These are phyloP conservation scores for Euwallacea similis DNA, from an alignment of 1,140 invertebrate species.

Conservation along the genomic window DNA sequence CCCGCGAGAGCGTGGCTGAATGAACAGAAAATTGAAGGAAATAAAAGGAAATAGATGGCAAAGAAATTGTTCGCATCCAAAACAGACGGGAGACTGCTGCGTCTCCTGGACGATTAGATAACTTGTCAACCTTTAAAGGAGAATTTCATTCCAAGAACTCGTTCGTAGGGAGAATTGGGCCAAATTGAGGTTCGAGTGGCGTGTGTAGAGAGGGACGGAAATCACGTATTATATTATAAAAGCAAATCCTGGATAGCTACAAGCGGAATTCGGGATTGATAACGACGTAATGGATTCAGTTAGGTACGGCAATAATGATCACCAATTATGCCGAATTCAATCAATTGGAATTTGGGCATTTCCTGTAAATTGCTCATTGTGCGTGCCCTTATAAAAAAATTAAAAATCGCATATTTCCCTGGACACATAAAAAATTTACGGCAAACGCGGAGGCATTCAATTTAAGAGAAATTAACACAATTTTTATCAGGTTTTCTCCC, in stretches of 20 bases:
- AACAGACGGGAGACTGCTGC: conserved; percentile 28
- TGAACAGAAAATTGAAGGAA: conserved; percentile 53
- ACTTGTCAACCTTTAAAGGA: conserved; percentile 51
- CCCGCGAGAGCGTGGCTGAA: conserved; percentile 46
- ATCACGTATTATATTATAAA: conserved; percentile 10
- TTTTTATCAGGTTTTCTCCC: too few species aligned
- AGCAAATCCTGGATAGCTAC: background rate
- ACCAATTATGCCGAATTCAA: too few species aligned
- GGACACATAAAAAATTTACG: too few species aligned
- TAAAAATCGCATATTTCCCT: too few species aligned
- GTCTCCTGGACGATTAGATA: conserved; percentile 48
- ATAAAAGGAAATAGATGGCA: conserved; percentile 49
- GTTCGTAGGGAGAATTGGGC: conserved; percentile 51
- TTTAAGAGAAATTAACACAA: too few species aligned
- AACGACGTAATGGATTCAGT: too few species aligned
- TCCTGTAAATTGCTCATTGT: too few species aligned
- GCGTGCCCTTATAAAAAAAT: too few species aligned
- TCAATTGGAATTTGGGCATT: too few species aligned
- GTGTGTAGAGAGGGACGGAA: conserved; percentile 1
- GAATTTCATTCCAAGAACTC: conserved; percentile 54
- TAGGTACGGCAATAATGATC: too few species aligned
- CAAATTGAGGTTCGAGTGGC: conserved; percentile 50
- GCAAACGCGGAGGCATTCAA: too few species aligned
- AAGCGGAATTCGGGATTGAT: too few species aligned
- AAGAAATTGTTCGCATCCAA: conserved; percentile 50